phyloP scores from a whole-genome alignment of 2,113 vertebrate species.

The Cercopithecus mona region DNA sequence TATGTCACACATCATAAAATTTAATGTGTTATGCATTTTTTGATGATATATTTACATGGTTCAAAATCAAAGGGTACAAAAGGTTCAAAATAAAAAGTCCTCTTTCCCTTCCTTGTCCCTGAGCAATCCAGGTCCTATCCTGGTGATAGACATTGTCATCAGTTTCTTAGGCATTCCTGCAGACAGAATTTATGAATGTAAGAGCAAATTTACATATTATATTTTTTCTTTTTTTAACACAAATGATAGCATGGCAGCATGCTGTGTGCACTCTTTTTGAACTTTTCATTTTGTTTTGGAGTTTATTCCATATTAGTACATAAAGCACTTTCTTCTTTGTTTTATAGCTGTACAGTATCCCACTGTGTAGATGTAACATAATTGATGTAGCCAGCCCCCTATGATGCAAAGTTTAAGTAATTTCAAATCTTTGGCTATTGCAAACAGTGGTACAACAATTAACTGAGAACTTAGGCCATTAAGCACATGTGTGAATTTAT shows the following conservation, averaged over 20 bases:
- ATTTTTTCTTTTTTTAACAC: not conserved
- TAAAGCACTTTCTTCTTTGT: not conserved
- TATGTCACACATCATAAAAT: not conserved
- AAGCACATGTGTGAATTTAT: not conserved
- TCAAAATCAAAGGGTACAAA: not conserved
- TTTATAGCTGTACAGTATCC: not conserved
- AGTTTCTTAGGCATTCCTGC: not conserved
- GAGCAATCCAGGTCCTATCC: not conserved
- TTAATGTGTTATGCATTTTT: not conserved
- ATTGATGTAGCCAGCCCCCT: not conserved
- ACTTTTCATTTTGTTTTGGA: constrained; percentile 21
- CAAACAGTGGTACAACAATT: not conserved
- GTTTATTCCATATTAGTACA: not conserved
- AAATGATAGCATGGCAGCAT: not conserved
- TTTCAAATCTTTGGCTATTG: not conserved
- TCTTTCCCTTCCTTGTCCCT: not conserved
- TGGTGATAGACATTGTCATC: not conserved
- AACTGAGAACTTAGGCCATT: not conserved
- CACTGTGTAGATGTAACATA: not conserved
- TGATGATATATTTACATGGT: not conserved
- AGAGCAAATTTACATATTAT: not conserved
- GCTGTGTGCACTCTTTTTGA: not conserved
- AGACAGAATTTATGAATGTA: not conserved
- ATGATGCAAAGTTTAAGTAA: not conserved
- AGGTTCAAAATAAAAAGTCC: not conserved